phyloP scores from a whole-genome alignment of 2,888 invertebrate species.

The Slavum lentiscoides region DNA sequence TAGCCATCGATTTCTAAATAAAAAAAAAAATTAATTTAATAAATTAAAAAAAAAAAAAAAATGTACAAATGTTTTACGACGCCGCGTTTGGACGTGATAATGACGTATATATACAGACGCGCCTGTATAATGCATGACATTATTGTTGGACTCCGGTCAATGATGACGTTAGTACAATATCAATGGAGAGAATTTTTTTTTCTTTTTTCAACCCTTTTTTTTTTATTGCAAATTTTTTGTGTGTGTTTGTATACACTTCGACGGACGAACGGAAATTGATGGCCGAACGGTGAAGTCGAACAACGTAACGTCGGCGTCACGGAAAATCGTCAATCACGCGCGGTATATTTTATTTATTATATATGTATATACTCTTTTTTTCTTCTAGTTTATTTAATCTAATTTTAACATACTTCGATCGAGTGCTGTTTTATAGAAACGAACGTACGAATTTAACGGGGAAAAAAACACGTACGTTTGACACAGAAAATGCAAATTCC shows the following conservation, averaged over 20 bases:
- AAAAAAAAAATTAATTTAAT: no score
- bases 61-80: no score
- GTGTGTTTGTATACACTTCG: neutral
- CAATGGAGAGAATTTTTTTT: neutral
- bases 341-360: no score
- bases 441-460: no score
- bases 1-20: no score
- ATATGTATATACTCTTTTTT: no score
- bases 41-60: no score
- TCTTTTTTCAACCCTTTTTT: neutral
- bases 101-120: no score
- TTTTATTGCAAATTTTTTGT: neutral
- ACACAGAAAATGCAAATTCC: no score
- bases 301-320: no score
- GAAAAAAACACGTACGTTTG: neutral
- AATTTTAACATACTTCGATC: neutral
- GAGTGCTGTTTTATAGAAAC: no score
- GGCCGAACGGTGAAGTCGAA: neutral
- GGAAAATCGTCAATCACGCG: neutral
- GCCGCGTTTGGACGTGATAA: no score
- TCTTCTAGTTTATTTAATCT: slow-evolving; percentile 2
- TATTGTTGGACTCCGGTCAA: slow-evolving; percentile 12
- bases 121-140: neutral
- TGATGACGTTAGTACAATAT: neutral
- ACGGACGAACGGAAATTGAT: neutral